Conservation (phyloP, 2,888 invertebrate genomes). For the Lasius platythorax region DNA sequence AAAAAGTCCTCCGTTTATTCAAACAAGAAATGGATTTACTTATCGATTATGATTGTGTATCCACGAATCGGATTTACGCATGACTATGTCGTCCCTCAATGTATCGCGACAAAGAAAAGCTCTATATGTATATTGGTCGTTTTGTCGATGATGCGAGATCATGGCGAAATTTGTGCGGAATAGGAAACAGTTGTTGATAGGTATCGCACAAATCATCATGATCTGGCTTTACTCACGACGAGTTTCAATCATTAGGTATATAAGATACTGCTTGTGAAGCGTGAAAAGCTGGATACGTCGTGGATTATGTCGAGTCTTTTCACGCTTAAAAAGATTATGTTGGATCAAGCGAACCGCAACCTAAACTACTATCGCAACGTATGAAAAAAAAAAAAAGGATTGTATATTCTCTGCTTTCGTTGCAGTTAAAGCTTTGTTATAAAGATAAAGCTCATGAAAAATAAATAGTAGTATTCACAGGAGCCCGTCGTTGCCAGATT, state of each 20-base stretch:
- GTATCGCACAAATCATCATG: constrained; percentile 70
- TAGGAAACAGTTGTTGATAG: constrained; percentile 75
- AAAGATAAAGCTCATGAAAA: constrained; percentile 72
- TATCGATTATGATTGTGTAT: constrained; percentile 58
- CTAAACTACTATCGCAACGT: constrained; percentile 68
- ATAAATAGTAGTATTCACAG: constrained; percentile 80
- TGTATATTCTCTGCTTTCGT: constrained; percentile 83
- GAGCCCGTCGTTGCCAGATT: constrained; percentile 77
- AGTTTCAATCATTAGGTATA: constrained; percentile 74
- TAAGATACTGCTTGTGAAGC: constrained; percentile 75
- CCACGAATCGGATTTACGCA: constrained; percentile 58
- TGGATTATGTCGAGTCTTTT: constrained; percentile 49
- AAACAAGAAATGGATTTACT: constrained; percentile 47
- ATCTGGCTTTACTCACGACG: constrained; percentile 73
- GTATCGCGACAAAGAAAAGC: constrained; percentile 61
- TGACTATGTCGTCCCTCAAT: constrained; percentile 61
- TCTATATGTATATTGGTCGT: constrained; percentile 73
- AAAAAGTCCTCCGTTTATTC: constrained; percentile 36
- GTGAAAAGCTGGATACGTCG: constrained; percentile 66
- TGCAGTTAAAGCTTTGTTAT: constrained; percentile 78
- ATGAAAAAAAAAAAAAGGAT: constrained; percentile 75
- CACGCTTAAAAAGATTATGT: constrained; percentile 69
- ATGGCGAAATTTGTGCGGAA: constrained; percentile 69
- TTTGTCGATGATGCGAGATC: constrained; percentile 69
- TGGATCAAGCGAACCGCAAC: constrained; percentile 62